Percentiles rank a stretch among this genome's conserved stretches.
Evolutionary conservation across 2,113 vertebrate species (phyloP).

Genomic region (Semicossyphus pulcher): DNA sequence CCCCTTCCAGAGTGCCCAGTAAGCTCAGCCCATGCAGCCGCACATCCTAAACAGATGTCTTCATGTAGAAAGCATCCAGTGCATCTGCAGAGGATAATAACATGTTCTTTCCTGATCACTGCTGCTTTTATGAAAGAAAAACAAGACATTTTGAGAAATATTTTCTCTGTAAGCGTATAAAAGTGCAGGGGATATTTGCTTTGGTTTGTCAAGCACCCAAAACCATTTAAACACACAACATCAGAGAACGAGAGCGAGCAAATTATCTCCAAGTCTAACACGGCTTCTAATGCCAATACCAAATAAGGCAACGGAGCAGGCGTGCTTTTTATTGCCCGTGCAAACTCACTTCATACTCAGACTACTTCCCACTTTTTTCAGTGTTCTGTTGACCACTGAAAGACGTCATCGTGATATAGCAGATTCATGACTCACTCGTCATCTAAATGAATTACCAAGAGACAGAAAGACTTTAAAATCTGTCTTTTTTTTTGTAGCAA

Average conservation of each 20-base stretch:
- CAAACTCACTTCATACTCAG: slow-evolving; percentile 54
- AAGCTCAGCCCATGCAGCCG: slow-evolving; percentile 6
- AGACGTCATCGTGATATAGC: slow-evolving; percentile 33
- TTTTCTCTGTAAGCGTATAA: slow-evolving; percentile 54
- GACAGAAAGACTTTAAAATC: neutral
- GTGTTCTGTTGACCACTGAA: slow-evolving; percentile 32
- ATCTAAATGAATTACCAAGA: neutral
- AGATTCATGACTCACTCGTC: slow-evolving; percentile 15
- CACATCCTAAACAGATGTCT: slow-evolving; percentile 60
- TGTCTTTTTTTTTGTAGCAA: neutral
- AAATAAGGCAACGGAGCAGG: slow-evolving; percentile 80
- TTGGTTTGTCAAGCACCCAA: slow-evolving; percentile 69
- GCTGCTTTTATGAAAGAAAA: slow-evolving; percentile 64
- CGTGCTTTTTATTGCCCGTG: slow-evolving; percentile 50
- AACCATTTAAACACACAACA: slow-evolving; percentile 73
- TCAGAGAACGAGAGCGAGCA: slow-evolving; percentile 44
- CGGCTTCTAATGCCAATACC: slow-evolving; percentile 65
- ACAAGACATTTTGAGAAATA: slow-evolving; percentile 55
- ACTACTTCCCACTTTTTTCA: slow-evolving; percentile 19
- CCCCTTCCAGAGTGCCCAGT: slow-evolving; percentile 20
- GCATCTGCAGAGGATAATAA: slow-evolving; percentile 65
- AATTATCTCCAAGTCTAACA: slow-evolving; percentile 62
- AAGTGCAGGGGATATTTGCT: slow-evolving; percentile 71
- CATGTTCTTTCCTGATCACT: slow-evolving; percentile 55
- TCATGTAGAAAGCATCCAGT: slow-evolving; percentile 55